A percentile compares a stretch with the other conserved stretches of the same genome.
phyloP scores from a whole-genome alignment of 1,140 invertebrate genomes.

The Zaprionus camerounensis region DNA sequence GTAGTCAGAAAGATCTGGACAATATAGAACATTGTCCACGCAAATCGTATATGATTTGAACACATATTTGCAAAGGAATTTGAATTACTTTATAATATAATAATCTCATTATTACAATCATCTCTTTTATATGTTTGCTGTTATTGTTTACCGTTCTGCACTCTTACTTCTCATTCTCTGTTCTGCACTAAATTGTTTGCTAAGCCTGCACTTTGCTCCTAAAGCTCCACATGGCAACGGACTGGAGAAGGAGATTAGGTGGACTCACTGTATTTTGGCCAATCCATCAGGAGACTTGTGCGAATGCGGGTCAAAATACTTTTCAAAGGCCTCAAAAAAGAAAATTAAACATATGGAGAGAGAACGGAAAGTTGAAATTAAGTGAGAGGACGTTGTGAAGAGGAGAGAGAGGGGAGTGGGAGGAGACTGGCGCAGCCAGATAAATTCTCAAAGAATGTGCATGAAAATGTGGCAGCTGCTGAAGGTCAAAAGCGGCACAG shows the following conservation, averaged over 20 bases:
- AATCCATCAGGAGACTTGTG: slow-evolving; percentile 58
- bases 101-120: too few species aligned
- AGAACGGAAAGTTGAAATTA: slow-evolving; percentile 12
- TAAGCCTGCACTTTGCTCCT: background rate
- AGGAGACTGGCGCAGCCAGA: slow-evolving; percentile 15
- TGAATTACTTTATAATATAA: background rate
- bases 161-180: background rate
- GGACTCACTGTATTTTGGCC: slow-evolving; percentile 30
- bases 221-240: background rate
- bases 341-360: background rate
- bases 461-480: slow-evolving; percentile 73
- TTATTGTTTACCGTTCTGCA: background rate
- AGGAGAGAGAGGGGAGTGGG: background rate
- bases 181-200: background rate
- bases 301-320: slow-evolving; percentile 72
- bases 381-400: background rate
- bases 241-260: background rate
- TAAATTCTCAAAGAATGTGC: slow-evolving; percentile 48
- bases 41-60: background rate
- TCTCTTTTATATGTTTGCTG: background rate
- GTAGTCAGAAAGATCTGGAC: background rate
- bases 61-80: background rate
- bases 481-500: slow-evolving; percentile 65
- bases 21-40: background rate
- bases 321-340: slow-evolving; percentile 44